These are phyloP conservation scores for Aphis craccivora DNA, from an alignment of 1,140 invertebrate species.

Conservation along the genomic window DNA sequence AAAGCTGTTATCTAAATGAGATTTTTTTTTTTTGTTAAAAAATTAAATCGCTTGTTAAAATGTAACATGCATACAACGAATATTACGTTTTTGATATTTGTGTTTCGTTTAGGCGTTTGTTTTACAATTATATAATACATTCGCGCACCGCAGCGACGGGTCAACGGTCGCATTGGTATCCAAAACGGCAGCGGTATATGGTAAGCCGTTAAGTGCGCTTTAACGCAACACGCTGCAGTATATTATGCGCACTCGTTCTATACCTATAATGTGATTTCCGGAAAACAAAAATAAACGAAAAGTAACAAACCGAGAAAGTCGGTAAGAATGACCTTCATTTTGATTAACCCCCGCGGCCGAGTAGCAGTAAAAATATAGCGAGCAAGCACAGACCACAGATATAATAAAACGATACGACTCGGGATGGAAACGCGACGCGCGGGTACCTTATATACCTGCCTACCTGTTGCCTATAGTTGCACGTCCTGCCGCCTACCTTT, in stretches of 20 bases:
- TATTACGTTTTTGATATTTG: not conserved
- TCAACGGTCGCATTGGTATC: not conserved
- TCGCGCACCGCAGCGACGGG: not conserved
- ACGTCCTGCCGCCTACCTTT: conserved; percentile 7
- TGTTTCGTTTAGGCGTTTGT: not conserved
- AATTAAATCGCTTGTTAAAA: not conserved
- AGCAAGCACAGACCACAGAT: not conserved
- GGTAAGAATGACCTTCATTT: conserved; percentile 27
- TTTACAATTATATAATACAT: not conserved
- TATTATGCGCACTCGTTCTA: not conserved
- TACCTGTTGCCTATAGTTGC: not conserved
- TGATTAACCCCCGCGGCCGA: conserved; percentile 42
- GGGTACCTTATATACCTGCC: not conserved
- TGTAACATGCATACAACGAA: not conserved
- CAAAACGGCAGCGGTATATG: too few species aligned
- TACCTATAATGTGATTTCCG: not conserved
- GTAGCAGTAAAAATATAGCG: conserved; percentile 34
- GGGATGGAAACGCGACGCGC: not conserved
- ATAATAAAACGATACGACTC: not conserved
- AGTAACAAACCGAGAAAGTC: conserved; percentile 19
- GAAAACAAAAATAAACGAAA: not conserved
- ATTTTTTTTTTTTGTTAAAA: not conserved
- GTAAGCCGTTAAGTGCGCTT: not conserved
- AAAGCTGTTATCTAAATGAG: not conserved
- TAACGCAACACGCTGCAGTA: not conserved